Conservation (phyloP, 2,113 vertebrate genomes). For the Macrotus californicus region DNA sequence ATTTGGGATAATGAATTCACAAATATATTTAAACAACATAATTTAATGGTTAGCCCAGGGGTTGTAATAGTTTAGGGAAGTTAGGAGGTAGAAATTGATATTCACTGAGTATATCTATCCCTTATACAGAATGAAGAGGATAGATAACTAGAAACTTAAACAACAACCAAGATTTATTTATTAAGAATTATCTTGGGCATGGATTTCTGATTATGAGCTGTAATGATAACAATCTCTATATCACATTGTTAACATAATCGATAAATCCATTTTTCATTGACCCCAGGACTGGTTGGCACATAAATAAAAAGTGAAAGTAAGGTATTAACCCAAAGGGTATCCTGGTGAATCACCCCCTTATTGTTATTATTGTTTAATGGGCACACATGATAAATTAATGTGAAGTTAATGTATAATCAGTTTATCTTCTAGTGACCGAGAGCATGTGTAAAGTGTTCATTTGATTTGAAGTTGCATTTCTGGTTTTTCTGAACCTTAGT, state of each 20-base stretch:
- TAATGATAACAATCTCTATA: neutral
- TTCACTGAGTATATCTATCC: neutral
- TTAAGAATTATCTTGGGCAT: neutral
- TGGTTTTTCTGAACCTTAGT: neutral
- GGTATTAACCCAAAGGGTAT: constrained; percentile 2
- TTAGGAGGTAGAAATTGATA: neutral
- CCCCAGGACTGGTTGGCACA: neutral
- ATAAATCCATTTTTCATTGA: constrained; percentile 17
- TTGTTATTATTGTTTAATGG: constrained; percentile 59
- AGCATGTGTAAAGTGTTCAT: neutral
- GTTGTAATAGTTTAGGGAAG: neutral
- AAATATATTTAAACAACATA: constrained; percentile 19
- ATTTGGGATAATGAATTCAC: neutral
- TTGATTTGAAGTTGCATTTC: constrained; percentile 34
- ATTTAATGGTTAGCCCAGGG: neutral
- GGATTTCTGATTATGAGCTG: constrained; percentile 10
- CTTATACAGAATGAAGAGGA: neutral
- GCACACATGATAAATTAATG: constrained; percentile 42
- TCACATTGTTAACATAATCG: neutral
- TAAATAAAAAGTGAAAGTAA: constrained; percentile 38
- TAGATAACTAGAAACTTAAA: neutral
- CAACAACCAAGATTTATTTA: neutral
- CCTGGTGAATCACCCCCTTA: neutral
- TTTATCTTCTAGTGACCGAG: constrained; percentile 34
- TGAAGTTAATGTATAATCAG: constrained; percentile 47